Base-by-base conservation (phyloP, 2,113 vertebrate species). In the Scortum barcoo region DNA sequence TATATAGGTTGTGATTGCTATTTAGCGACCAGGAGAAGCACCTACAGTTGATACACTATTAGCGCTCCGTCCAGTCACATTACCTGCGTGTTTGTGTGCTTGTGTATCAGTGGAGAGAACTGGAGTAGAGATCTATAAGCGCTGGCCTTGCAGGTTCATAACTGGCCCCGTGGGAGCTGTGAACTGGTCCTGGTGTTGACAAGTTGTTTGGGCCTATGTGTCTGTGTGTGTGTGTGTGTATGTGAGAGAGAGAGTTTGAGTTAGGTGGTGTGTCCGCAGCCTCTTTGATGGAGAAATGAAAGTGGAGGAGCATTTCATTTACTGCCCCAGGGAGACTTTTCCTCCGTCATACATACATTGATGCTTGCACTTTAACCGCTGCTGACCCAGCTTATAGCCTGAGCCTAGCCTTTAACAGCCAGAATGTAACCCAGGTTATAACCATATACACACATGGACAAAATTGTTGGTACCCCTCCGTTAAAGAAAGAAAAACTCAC, bases 91-190 rank as follows among this genome's bases (percentile, higher is more conserved):
- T 84, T 73, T 71, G 66, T 7, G 71, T 53, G 60, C 79, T 22
- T 72, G 71, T 81, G 81, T 80, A 76, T 82, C 50, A 33, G 46
- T 30, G 48, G 53, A 60, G 65, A 74, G 82, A 70, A 68, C 36
- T 50, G 70, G 50, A 65, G 75, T 24, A 40, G 36, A 75, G 84
- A 91, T 93, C 88, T 89, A 85, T 90, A 92, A 90, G 78, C 24
- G 93, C 93, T 93, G 91, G 81, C 80, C 90, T 91, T 92, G 90
- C 89, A 92, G 88, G 78, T 91, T 91, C 76, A 86, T 92, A 94
- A 94, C 82, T 85, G 87, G 80, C 75, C 91, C 85, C 76, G 7
- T 36, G 82, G 91, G 93, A 90, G 81, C 84, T 38, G 44, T 94
- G 87, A 93, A 86, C 84, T 81, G 88, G 84, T 79, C 76, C 66